Evolutionary conservation across 2,888 invertebrate genomes (phyloP).

Genomic region (Chymomyza fuscimana): DNA sequence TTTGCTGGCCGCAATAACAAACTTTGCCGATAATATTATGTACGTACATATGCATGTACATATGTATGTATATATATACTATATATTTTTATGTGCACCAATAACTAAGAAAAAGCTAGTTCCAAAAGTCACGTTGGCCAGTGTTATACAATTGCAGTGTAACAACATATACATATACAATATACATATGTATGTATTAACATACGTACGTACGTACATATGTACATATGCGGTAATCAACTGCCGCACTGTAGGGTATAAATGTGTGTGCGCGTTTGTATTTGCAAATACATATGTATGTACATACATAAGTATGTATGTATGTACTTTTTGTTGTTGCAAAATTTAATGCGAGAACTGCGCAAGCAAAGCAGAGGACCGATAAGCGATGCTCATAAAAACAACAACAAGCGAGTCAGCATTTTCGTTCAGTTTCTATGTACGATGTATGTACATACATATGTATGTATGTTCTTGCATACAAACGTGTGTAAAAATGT

Average conservation of each 20-base stretch:
- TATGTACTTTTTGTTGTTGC: constrained; percentile 4
- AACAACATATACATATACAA: background rate
- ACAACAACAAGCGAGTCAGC: background rate
- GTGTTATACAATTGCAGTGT: too few relatives aligned
- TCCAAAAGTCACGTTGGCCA: too few relatives aligned
- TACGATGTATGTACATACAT: constrained; percentile 17
- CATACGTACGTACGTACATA: too few relatives aligned
- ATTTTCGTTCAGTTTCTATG: background rate
- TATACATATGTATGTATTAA: too few relatives aligned
- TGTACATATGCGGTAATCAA: too few relatives aligned
- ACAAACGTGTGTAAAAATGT: too few relatives aligned
- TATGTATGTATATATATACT: background rate
- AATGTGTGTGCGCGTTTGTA: background rate
- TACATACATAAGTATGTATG: constrained; percentile 5
- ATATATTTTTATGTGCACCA: background rate
- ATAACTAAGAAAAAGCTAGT: too few relatives aligned
- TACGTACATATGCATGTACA: too few relatives aligned
- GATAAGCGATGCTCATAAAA: background rate
- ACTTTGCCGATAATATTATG: too few relatives aligned
- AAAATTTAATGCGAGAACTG: background rate
- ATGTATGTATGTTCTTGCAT: constrained; percentile 6
- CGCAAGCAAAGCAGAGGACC: background rate
- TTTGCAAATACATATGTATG: constrained; percentile 3
- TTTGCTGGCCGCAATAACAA: too few relatives aligned
- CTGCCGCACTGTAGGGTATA: too few relatives aligned